Conservation (phyloP, 2,113 vertebrate genomes). For the Pteropus alecto region DNA sequence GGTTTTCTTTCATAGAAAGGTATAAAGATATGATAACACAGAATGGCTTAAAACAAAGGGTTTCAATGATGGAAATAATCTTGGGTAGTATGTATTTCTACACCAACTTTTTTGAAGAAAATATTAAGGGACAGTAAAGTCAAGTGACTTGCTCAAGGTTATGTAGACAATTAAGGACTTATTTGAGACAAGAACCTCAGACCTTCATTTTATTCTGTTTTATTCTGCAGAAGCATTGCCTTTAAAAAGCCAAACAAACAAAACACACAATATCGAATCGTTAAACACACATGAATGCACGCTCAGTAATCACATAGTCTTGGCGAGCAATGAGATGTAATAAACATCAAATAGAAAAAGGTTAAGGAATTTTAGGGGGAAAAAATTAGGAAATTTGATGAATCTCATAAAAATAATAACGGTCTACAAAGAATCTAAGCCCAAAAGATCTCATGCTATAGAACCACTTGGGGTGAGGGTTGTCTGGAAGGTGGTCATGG, state of each 20-base stretch:
- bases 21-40: not conserved
- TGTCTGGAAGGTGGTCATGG: not conserved
- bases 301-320: not conserved
- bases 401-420: not conserved
- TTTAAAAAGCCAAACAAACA: not conserved
- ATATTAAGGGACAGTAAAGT: not conserved
- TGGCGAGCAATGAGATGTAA: not conserved
- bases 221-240: not conserved
- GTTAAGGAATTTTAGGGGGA: not conserved
- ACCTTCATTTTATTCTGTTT: not conserved
- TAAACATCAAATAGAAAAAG: not conserved
- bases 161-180: not conserved
- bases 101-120: not conserved
- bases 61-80: not conserved
- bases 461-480: not conserved
- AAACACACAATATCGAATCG: not conserved
- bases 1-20: not conserved
- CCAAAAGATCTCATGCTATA: accelerated
- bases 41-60: not conserved
- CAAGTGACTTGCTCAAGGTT: not conserved
- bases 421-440: not conserved
- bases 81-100: not conserved
- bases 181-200: not conserved
- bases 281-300: not conserved
- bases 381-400: not conserved